Conservation (phyloP, 2,113 vertebrate species). For the Campylomormyrus tamandua region DNA sequence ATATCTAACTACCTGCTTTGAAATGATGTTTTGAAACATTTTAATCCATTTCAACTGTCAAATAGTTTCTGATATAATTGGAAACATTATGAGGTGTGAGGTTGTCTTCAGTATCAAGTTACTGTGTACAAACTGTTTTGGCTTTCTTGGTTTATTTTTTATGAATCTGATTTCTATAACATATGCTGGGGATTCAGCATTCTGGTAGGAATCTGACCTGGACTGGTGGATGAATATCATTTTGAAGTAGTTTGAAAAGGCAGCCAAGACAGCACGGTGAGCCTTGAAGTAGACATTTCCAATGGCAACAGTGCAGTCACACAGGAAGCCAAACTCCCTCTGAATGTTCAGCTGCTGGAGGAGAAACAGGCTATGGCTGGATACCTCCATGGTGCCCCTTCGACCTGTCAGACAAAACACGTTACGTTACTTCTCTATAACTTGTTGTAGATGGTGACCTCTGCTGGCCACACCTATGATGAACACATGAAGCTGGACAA, state of each 20-base stretch:
- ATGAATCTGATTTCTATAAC: not conserved
- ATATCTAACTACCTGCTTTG: not conserved
- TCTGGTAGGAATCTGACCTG: conserved; percentile 61
- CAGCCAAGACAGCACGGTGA: conserved; percentile 88
- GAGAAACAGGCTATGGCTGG: conserved; percentile 84
- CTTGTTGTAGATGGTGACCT: conserved; percentile 1
- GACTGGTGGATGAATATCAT: conserved; percentile 99
- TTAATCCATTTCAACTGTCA: not conserved
- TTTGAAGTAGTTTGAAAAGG: conserved; percentile 98
- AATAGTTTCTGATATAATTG: not conserved
- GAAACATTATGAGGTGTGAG: not conserved
- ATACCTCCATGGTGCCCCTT: conserved; percentile 73
- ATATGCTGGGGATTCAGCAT: not conserved
- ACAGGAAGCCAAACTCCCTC: conserved; percentile 93
- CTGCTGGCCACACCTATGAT: conserved; percentile 3
- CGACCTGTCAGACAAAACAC: conserved; percentile 28
- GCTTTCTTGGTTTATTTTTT: not conserved
- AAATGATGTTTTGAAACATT: not conserved
- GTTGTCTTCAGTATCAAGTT: not conserved
- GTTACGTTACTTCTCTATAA: not conserved
- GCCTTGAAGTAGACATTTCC: conserved; percentile 98
- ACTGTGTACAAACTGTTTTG: not conserved
- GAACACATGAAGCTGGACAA: not conserved
- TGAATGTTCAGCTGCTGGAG: conserved; percentile 96
- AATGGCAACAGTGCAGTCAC: conserved; percentile 94